These are phyloP conservation scores for Macrosiphum euphorbiae DNA, from an alignment of 2,888 invertebrate species.

Conservation along the genomic window DNA sequence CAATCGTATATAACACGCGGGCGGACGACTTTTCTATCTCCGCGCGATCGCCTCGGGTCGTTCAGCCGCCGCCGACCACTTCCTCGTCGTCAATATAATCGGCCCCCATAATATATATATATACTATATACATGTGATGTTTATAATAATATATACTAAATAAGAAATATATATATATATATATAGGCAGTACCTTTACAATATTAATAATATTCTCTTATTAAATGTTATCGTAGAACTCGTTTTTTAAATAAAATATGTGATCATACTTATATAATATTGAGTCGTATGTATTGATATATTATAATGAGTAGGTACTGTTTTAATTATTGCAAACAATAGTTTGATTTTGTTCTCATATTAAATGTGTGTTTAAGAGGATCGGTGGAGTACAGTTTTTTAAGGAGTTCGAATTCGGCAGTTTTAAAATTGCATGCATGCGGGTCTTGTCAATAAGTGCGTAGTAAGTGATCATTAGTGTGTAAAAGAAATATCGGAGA, in stretches of 20 bases:
- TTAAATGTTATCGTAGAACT: background rate
- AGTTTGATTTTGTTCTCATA: background rate
- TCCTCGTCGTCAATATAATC: conserved; percentile 11
- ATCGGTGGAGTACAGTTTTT: too few relatives aligned
- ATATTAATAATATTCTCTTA: background rate
- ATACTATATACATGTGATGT: background rate
- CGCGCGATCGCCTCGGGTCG: background rate
- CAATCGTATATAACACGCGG: background rate
- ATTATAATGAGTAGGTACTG: background rate
- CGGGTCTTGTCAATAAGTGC: too few relatives aligned
- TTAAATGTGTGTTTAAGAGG: background rate
- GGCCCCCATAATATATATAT: background rate
- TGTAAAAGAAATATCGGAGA: too few relatives aligned
- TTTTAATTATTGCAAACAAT: background rate
- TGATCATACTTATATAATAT: background rate
- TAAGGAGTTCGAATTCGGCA: too few relatives aligned
- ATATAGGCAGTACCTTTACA: background rate
- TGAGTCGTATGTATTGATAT: too few relatives aligned
- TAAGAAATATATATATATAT: background rate
- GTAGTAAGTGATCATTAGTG: too few relatives aligned
- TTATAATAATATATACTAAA: background rate
- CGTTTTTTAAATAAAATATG: background rate
- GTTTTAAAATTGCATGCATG: too few relatives aligned
- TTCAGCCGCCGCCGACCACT: background rate
- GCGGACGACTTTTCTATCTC: conserved; percentile 6